Base-by-base conservation (phyloP, 2,888 invertebrate species). In the Iselma pallidipennis region DNA sequence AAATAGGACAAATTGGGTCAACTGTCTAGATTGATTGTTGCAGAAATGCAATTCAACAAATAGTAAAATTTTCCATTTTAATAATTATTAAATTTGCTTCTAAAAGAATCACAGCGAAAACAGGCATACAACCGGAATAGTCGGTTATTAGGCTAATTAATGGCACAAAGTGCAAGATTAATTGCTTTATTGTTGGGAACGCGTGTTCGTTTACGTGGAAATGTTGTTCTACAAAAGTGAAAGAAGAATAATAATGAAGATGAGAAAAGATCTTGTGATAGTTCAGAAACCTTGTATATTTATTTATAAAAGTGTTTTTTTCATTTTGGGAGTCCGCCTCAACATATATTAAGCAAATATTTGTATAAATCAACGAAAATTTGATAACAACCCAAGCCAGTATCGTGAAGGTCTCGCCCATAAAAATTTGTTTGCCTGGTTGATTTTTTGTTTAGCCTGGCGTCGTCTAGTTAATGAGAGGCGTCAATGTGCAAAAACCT, bases 401-500 rank as follows among this genome's bases (percentile, higher is more conserved):
- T 37, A 33, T 37, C 4, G 37, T 9, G 16, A 37, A 6, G 5
- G 16, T 14, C 14, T 4, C 16, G 7, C 2, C 16, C 14, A 29
- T 33, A 16, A 37, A 37, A 16, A 7, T 37, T 37, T n/a, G 16
- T 6, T 16, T 37, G 16, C n/a, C n/a, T n/a, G n/a, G n/a, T n/a
- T n/a, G n/a, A n/a, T n/a, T n/a, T 45, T 21, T 19, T 45, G 10
- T 42, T n/a, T n/a, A n/a, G n/a, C n/a, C n/a, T 19, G 10, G 45
- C 16, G 10, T 19, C 10, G 45, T 7, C 21, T 9, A 10, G 2
- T 37, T 16, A 16, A 37, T 51, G 52, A 49, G 33, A 54, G 57
- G 61, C 58, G 61, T 57, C 42, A 57, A 61, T 53, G 54, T 61
- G 61, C 57, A 48, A 61, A 61, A 57, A 53, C 7, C 45, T 9